Evolutionary conservation across 2,797 vertebrate species (phyloP).

Genomic region (Margarornis squamiger): DNA sequence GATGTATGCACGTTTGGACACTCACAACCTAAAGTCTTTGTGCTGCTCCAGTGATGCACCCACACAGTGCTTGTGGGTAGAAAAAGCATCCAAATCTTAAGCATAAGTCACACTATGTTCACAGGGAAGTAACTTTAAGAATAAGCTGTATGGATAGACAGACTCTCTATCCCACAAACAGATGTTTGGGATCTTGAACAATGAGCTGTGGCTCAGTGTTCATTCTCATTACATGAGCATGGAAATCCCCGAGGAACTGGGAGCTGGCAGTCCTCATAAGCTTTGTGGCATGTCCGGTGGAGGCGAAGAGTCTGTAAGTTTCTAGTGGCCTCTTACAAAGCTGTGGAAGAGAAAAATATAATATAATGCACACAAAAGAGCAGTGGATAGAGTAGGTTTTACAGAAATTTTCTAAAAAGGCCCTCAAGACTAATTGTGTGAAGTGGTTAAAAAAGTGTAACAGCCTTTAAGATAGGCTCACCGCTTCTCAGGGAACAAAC

Average conservation of each 20-base stretch:
- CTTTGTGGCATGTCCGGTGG: neutral
- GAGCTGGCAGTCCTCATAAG: neutral
- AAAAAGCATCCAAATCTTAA: neutral
- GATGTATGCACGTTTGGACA: neutral
- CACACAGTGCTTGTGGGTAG: neutral
- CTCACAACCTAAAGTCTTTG: neutral
- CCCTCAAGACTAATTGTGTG: neutral
- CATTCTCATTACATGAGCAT: slow-evolving; percentile 2
- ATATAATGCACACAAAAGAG: rapidly evolving
- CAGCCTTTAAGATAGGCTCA: neutral
- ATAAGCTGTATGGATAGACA: neutral
- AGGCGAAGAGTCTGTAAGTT: neutral
- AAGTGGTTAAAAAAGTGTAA: neutral
- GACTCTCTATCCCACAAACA: slow-evolving; percentile 18
- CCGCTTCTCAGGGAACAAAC: neutral
- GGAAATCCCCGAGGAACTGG: neutral
- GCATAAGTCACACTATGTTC: neutral
- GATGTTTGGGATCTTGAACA: slow-evolving; percentile 15
- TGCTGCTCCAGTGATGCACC: neutral
- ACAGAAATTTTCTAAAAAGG: neutral
- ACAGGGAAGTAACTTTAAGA: slow-evolving; percentile 8
- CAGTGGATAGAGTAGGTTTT: neutral
- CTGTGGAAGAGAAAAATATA: neutral
- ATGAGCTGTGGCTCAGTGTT: slow-evolving; percentile 7
- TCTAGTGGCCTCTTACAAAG: neutral